Evolutionary conservation across 2,797 vertebrate species (phyloP), one percentile per base, ranked within the genome.

Genomic region (Ambastaia sidthimunki): DNA sequence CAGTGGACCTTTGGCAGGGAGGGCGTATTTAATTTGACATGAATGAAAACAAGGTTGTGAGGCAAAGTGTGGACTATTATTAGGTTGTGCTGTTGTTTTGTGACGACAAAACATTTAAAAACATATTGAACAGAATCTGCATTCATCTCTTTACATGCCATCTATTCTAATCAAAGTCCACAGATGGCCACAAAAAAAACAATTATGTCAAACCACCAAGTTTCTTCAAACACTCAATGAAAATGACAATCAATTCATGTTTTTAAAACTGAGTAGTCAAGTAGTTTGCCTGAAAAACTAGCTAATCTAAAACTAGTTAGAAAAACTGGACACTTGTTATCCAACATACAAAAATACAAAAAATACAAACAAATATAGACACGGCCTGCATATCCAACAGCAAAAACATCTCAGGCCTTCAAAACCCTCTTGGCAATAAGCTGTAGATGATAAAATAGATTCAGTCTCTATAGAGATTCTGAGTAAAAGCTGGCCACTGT

Each of bases 401-500:
- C 55, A 47, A 69, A 52, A 76, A 3, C 19, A 34, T 78, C 66
- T 66, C 37, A 37, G 67, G 41, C 67, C 44, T 52, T n/a, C n/a
- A 34, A 37, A 2, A 37, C 7, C 44, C 54, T 78, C 74, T 69
- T 48, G 21, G 37, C 21, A 69, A 57, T 25, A 71, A 47, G 62
- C 23, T 73, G 19, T 66, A 44, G 57, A 28, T 23, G 10, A 18
- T 60, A 57, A 74, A 59, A 67, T 16, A 76, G 52, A 77, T 23
- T 69, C 37, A 4, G n/a, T 2, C 23, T 65, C 80, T 12, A 18
- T 48, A n/a, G n/a, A 52, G 47, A 59, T 54, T 68, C 73, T 19
- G 74, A 41, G 59, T 57, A 71, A 65, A 13, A 25, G 47, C 50
- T 50, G 69, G 37, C 71, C 66, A 41, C 50, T 2, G 19, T 82